Conservation (phyloP, 37 sponge, comb jelly and placozoan species). For the Beroe forskalii region DNA sequence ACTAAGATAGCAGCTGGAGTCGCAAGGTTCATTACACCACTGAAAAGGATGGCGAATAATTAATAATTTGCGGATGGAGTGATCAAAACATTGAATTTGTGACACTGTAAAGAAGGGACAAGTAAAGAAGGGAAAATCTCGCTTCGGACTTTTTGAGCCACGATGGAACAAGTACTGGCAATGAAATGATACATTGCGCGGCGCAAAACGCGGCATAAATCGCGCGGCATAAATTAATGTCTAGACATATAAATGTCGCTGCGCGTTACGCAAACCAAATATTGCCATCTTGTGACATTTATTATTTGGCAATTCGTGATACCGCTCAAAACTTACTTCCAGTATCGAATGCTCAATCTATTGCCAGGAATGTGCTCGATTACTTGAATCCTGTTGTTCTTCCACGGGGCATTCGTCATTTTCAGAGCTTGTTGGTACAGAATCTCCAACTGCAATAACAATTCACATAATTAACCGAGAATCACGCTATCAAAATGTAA, state of each 20-base stretch:
- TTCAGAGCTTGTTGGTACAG: slow-evolving; percentile 50
- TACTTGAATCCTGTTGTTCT: slow-evolving; percentile 5
- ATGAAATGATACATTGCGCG: not conserved
- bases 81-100: no score
- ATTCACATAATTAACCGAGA: no score
- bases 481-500: no score
- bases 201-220: not conserved
- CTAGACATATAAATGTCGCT: not conserved
- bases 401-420: slow-evolving; percentile 21
- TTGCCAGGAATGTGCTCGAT: slow-evolving; percentile 17
- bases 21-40: not conserved
- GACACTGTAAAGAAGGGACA: no score
- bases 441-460: slow-evolving; percentile 11
- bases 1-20: not conserved
- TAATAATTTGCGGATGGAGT: no score
- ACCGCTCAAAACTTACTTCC: not conserved
- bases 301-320: no score
- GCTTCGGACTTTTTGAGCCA: no score
- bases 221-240: not conserved
- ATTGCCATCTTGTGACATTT: not conserved
- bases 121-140: no score
- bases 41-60: not conserved
- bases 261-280: not conserved
- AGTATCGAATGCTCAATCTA: not conserved
- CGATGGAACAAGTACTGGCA: no score